phyloP scores from a whole-genome alignment of 2,888 invertebrate genomes.

The Boloria selene region DNA sequence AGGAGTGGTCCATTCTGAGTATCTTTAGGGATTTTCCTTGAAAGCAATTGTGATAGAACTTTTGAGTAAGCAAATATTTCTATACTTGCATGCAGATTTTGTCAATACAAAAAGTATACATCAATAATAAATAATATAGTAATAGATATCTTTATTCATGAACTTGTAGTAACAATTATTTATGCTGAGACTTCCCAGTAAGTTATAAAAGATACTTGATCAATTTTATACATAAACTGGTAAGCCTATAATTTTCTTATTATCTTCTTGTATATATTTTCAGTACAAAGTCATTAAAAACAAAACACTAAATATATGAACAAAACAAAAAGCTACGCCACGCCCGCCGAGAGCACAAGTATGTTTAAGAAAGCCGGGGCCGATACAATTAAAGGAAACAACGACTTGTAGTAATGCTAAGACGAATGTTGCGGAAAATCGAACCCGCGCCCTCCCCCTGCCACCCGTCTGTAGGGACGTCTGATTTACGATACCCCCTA shows the following conservation, averaged over 20 bases:
- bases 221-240: too few species aligned
- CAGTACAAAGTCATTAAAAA: neutral
- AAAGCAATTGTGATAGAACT: too few species aligned
- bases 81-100: too few species aligned
- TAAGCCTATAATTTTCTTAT: too few species aligned
- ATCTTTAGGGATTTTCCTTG: neutral
- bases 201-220: too few species aligned
- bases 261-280: too few species aligned
- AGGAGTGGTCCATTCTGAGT: neutral
- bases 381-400: conserved; percentile 81
- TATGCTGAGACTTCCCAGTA: too few species aligned
- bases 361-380: conserved; percentile 53
- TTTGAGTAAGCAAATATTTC: too few species aligned
- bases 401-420: conserved; percentile 75
- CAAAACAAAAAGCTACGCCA: neutral
- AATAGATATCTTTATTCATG: too few species aligned
- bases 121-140: too few species aligned
- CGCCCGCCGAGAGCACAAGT: conserved; percentile 17
- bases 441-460: conserved; percentile 60
- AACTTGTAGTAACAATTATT: too few species aligned
- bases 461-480: conserved; percentile 65
- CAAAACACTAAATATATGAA: conserved; percentile 15
- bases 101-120: too few species aligned
- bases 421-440: conserved; percentile 83
- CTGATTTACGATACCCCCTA: conserved; percentile 73